Evolutionary conservation across 2,888 invertebrate species (phyloP).

Genomic region (Diarsia mendica): DNA sequence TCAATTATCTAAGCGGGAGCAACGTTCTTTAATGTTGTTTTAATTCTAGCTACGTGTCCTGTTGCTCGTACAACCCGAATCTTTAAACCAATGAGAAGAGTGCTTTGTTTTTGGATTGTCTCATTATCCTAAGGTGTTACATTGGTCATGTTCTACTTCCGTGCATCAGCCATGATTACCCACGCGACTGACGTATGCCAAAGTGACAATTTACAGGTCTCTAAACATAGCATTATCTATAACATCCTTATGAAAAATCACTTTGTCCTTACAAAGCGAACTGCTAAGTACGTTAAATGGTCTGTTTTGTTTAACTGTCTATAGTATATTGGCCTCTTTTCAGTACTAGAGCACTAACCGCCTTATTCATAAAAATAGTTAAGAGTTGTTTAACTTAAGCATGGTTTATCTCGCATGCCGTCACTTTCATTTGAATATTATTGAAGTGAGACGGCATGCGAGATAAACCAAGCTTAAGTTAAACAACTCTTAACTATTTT

Average conservation of each 20-base stretch:
- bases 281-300: conserved; percentile 48
- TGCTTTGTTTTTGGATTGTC: background rate
- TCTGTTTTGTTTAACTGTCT: conserved; percentile 41
- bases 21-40: conserved; percentile 30
- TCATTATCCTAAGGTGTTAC: background rate
- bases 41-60: conserved; percentile 17
- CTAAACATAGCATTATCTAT: conserved; percentile 33
- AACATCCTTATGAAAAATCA: conserved; percentile 7
- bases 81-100: background rate
- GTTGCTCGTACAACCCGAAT: background rate
- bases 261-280: conserved; percentile 6
- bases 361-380: no score
- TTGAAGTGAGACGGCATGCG: no score
- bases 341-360: conserved; percentile 4
- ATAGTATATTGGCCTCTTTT: conserved; percentile 38
- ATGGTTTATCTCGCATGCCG: no score
- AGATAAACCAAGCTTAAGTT: no score
- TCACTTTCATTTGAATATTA: no score
- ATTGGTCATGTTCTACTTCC: conserved; percentile 1
- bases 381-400: no score
- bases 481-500: no score
- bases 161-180: background rate
- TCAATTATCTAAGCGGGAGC: conserved; percentile 27
- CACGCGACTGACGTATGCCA: conserved; percentile 8
- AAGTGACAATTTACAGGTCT: conserved; percentile 21